Evolutionary conservation across 2,113 vertebrate species (phyloP).

Genomic region (Strix uralensis): DNA sequence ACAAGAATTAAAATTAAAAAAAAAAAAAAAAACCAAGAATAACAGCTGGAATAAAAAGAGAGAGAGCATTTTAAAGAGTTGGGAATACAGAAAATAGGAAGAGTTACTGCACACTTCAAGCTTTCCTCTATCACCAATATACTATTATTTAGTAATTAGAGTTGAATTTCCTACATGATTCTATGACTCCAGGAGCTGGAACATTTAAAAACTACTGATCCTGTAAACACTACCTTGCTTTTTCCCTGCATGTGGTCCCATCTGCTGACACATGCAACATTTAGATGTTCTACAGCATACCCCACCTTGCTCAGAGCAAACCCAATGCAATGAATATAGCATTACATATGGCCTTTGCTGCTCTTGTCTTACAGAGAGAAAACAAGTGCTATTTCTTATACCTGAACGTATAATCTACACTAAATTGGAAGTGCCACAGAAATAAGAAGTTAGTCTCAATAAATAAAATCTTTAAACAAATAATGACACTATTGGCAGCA

Average conservation of each 20-base stretch:
- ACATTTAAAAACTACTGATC: neutral
- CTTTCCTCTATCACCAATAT: neutral
- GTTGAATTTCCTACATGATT: neutral
- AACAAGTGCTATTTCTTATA: accelerated
- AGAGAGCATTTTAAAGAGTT: neutral
- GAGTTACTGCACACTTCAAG: neutral
- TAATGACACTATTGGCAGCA: neutral
- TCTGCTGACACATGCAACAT: neutral
- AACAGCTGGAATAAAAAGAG: neutral
- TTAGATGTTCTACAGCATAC: neutral
- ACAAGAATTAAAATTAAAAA: neutral
- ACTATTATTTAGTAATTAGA: neutral
- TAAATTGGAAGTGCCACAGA: neutral
- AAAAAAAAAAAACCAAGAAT: neutral
- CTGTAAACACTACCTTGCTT: neutral
- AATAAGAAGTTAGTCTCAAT: neutral
- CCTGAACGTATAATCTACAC: neutral
- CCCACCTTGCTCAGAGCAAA: neutral
- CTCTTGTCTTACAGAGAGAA: neutral
- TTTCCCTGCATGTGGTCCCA: neutral
- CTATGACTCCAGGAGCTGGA: neutral
- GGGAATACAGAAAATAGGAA: neutral
- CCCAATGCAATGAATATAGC: accelerated
- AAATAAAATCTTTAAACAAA: neutral
- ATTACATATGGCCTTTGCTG: neutral